phyloP scores from a whole-genome alignment of 2,888 invertebrate species.

The Abrostola tripartita region DNA sequence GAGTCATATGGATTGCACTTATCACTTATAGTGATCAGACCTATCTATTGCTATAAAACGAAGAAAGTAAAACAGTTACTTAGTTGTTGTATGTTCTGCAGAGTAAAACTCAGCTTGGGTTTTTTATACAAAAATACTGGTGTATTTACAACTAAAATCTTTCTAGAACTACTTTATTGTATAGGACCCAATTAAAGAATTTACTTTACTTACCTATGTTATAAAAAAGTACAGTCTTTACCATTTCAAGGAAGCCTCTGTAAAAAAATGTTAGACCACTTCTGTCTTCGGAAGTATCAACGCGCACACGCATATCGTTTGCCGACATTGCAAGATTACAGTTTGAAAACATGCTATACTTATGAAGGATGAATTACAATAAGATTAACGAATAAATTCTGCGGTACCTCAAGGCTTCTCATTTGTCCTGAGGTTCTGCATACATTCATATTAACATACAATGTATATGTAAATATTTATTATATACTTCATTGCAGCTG shows the following conservation, averaged over 20 bases:
- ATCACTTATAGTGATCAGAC: not conserved
- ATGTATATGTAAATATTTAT: not conserved
- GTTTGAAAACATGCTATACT: not conserved
- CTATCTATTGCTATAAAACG: too few relatives aligned
- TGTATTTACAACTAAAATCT: too few relatives aligned
- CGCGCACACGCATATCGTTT: not conserved
- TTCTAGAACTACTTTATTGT: too few relatives aligned
- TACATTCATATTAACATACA: slow-evolving; percentile 1
- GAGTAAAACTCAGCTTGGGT: too few relatives aligned
- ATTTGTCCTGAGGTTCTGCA: slow-evolving; percentile 3
- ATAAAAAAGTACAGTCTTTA: too few relatives aligned
- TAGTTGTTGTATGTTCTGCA: too few relatives aligned
- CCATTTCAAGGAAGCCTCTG: too few relatives aligned
- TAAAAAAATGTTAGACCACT: not conserved
- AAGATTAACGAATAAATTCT: slow-evolving; percentile 4
- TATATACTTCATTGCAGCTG: slow-evolving; percentile 5
- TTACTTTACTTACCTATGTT: too few relatives aligned
- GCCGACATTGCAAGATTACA: not conserved
- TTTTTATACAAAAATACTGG: too few relatives aligned
- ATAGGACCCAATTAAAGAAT: too few relatives aligned
- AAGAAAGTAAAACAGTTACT: too few relatives aligned
- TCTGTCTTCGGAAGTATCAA: not conserved
- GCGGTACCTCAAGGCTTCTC: slow-evolving; percentile 4
- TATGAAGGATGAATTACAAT: not conserved
- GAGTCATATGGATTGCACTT: not conserved